Base-by-base conservation (phyloP, 2,888 invertebrate genomes). In the Tenthredo amoena region DNA sequence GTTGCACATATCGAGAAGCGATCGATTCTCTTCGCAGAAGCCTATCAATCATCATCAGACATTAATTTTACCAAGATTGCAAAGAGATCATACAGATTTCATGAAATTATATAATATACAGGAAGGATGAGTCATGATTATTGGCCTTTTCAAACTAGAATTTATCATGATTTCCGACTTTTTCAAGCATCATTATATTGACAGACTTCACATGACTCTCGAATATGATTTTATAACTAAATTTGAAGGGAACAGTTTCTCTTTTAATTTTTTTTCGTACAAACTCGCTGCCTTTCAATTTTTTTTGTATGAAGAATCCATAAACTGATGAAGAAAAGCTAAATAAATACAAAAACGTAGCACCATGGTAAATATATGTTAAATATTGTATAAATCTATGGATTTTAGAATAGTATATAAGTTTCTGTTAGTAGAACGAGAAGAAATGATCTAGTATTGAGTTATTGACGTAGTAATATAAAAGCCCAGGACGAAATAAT, bases 341-440 rank as follows among this genome's bases (percentile, higher is more conserved):
- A 34, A 62, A 5, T 58, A 81, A 81, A 62, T 81, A 81, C 79
- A 81, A 81, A 62, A 81, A 62, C 79, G 79, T 62, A 62, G 79
- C 62, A 79, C 79, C 10, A 7, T 31, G 31, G 50, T 76, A 62
- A 37, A n/a, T 77, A 31, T 77, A 18, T 77, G 50, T 77, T 55
- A 34, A 77, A 50, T 26, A 77, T 58, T 81, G 37, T 40, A 40
- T 62, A 21, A 37, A 37, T 62, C n/a, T 58, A 37, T 58, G 12
- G 10, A 10, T 58, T 79, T 34, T 21, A 50, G 50, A 34, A 55
- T 50, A 31, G n/a, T 43, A 43, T 74, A n/a, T 43, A 18, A 77
- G 34, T n/a, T n/a, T 62, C n/a, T 62, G 81, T 81, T 81, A 62
- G 58, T 62, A 62, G 21, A 81, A 40, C 58, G 12, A 40, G 1